phyloP scores from a whole-genome alignment of 1,140 invertebrate genomes.

The Colletes latitarsis region DNA sequence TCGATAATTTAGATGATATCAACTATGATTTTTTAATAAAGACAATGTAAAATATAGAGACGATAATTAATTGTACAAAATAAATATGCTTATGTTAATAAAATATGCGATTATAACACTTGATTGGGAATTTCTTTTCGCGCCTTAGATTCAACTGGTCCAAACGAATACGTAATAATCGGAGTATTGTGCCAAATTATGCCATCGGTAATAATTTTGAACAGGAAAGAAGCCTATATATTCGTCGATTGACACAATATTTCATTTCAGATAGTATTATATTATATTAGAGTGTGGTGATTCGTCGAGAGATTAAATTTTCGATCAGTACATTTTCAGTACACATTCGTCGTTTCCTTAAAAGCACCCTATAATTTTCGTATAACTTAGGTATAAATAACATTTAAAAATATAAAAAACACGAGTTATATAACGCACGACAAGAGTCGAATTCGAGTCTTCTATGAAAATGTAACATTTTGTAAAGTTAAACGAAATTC shows the following conservation, averaged over 20 bases:
- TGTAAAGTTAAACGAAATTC: background rate
- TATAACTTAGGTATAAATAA: constrained; percentile 15
- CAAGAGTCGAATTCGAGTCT: background rate
- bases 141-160: constrained; percentile 23
- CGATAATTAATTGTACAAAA: no score
- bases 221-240: constrained; percentile 1
- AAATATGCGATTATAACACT: no score
- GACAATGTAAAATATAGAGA: no score
- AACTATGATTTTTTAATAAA: background rate
- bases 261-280: background rate
- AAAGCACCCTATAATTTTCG: background rate
- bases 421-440: constrained; percentile 16
- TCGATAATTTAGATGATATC: constrained; percentile 21
- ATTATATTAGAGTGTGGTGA: background rate
- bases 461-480: constrained; percentile 7
- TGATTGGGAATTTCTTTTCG: constrained; percentile 34
- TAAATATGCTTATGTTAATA: no score
- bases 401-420: background rate
- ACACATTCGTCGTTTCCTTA: background rate
- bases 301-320: background rate
- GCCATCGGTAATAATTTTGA: constrained; percentile 21
- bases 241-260: constrained; percentile 4
- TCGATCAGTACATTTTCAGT: background rate
- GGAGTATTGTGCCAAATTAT: constrained; percentile 40
- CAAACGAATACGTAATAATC: constrained; percentile 19